Conservation (phyloP, 1,140 invertebrate species). For the Acromyrmex echinatior region DNA sequence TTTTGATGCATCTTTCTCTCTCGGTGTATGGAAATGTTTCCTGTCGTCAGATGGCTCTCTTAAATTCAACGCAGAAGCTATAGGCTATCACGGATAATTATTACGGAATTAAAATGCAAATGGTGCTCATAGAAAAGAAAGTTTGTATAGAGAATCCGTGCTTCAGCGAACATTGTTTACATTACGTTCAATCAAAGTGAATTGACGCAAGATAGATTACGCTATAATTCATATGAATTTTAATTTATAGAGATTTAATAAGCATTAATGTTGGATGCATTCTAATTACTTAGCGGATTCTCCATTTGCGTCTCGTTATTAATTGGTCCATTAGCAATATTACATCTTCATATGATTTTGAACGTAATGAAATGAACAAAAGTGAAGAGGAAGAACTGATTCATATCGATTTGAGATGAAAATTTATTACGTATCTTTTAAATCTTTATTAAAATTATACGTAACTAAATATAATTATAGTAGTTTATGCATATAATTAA, state of each 20-base stretch:
- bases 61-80: slow-evolving; percentile 53
- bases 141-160: neutral
- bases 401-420: slow-evolving; percentile 5
- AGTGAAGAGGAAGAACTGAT: neutral
- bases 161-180: neutral
- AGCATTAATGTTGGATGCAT: slow-evolving; percentile 41
- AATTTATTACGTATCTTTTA: slow-evolving; percentile 1
- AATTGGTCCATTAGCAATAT: slow-evolving; percentile 56
- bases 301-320: slow-evolving; percentile 39
- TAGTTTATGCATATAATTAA: neutral
- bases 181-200: slow-evolving; percentile 5
- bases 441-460: neutral
- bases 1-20: slow-evolving; percentile 51
- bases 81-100: slow-evolving; percentile 15
- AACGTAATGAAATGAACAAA: slow-evolving; percentile 35
- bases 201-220: slow-evolving; percentile 17
- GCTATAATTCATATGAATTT: slow-evolving; percentile 30
- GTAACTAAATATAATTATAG: neutral
- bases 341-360: slow-evolving; percentile 36
- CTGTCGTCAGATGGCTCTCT: neutral
- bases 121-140: slow-evolving; percentile 22
- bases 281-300: slow-evolving; percentile 37
- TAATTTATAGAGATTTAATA: slow-evolving; percentile 47
- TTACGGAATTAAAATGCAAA: slow-evolving; percentile 57
- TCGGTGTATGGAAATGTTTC: slow-evolving; percentile 25